Conservation (phyloP, 2,888 invertebrate genomes). For the Alloplasta piceator region DNA sequence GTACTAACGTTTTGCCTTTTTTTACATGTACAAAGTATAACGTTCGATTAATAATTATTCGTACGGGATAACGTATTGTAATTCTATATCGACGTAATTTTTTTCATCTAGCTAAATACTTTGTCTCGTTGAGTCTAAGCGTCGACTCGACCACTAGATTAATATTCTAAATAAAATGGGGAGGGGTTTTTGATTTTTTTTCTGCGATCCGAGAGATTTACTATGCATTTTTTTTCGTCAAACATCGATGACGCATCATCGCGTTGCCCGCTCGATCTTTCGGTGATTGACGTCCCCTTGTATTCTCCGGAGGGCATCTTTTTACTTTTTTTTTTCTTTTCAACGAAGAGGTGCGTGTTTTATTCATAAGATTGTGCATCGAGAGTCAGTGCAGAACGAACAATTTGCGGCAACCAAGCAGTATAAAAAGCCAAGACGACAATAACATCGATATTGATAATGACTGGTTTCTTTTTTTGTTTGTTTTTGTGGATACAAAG, state of each 20-base stretch:
- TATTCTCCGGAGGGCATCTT: background rate
- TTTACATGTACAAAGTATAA: slow-evolving; percentile 20
- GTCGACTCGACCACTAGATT: slow-evolving; percentile 17
- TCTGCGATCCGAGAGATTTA: background rate
- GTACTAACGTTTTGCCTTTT: slow-evolving; percentile 41
- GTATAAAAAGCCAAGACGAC: slow-evolving; percentile 76
- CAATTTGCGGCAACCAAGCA: slow-evolving; percentile 76
- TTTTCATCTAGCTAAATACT: slow-evolving; percentile 25
- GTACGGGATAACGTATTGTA: slow-evolving; percentile 15
- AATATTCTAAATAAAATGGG: slow-evolving; percentile 16
- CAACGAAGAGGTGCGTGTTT: slow-evolving; percentile 70
- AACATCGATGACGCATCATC: slow-evolving; percentile 42
- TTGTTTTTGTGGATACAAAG: background rate
- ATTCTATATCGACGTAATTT: slow-evolving; percentile 31
- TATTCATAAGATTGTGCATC: slow-evolving; percentile 71
- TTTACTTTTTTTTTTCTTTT: slow-evolving; percentile 20
- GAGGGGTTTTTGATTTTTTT: slow-evolving; percentile 1
- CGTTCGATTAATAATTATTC: slow-evolving; percentile 35
- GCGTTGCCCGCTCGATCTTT: slow-evolving; percentile 31
- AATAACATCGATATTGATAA: slow-evolving; percentile 71
- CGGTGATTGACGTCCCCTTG: background rate
- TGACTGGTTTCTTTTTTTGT: slow-evolving; percentile 16
- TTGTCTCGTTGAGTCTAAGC: slow-evolving; percentile 12
- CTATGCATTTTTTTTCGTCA: background rate
- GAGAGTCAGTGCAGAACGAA: slow-evolving; percentile 71